A percentile compares a stretch with the other conserved stretches of the same genome.
phyloP scores from a whole-genome alignment of 2,888 invertebrate species.

The Lasioglossum pauxillum region DNA sequence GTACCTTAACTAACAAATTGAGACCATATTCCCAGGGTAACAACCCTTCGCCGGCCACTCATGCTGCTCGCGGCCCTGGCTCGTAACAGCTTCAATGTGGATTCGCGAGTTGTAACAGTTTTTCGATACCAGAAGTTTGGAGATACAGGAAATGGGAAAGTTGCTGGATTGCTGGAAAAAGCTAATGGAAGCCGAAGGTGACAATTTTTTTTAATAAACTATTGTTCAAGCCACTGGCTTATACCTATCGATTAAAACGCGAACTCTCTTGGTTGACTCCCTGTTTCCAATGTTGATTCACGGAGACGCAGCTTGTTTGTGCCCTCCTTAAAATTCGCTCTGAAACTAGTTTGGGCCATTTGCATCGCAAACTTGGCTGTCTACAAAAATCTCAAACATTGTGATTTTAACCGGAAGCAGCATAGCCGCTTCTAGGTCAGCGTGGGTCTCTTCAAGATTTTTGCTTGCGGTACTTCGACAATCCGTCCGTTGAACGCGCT shows the following conservation, averaged over 20 bases:
- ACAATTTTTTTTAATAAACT: background rate
- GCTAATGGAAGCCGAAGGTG: background rate
- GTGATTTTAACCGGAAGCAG: background rate
- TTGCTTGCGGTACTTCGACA: background rate
- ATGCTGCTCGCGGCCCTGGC: no score
- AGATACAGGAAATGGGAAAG: no score
- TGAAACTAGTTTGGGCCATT: background rate
- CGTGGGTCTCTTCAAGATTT: background rate
- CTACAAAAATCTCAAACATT: background rate
- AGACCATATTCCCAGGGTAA: no score
- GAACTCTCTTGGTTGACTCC: background rate
- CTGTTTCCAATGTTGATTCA: background rate
- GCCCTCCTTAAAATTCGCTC: background rate
- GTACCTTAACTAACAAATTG: no score
- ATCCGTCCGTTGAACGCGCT: no score
- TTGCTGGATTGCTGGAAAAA: no score
- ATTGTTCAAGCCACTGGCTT: background rate
- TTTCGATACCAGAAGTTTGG: no score
- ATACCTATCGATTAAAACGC: background rate
- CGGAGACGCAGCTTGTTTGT: background rate
- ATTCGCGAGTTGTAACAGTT: no score
- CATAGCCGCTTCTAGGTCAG: background rate
- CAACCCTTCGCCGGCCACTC: no score
- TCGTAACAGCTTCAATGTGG: no score
- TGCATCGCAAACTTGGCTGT: background rate